phyloP scores from a whole-genome alignment of 1,140 invertebrate species.

The Philopotamus ludificatus region DNA sequence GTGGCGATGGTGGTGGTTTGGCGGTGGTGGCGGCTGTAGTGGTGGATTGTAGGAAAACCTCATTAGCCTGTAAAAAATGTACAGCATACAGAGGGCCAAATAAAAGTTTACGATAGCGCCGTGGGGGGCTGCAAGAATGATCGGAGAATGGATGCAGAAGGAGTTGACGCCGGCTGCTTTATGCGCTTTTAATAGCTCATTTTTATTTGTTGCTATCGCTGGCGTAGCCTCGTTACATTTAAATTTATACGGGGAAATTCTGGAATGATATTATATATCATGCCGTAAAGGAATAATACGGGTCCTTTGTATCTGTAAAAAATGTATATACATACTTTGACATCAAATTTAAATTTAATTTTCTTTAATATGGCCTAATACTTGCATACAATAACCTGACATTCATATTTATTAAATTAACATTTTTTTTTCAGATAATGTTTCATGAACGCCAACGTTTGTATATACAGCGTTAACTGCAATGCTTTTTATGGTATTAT shows the following conservation, averaged over 20 bases:
- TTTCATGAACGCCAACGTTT: too few relatives aligned
- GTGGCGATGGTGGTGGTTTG: background rate
- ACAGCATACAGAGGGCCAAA: constrained; percentile 10
- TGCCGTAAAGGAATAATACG: too few relatives aligned
- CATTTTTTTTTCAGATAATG: too few relatives aligned
- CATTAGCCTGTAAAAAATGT: constrained; percentile 15
- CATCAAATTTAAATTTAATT: too few relatives aligned
- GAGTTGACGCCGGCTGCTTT: constrained; percentile 2
- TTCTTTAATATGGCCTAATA: too few relatives aligned
- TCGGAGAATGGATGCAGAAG: background rate
- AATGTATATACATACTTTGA: too few relatives aligned
- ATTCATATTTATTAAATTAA: too few relatives aligned
- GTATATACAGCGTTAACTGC: too few relatives aligned
- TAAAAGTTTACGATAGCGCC: constrained; percentile 15
- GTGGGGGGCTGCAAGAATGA: background rate
- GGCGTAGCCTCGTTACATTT: constrained; percentile 11
- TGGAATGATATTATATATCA: too few relatives aligned
- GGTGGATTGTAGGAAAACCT: constrained; percentile 8
- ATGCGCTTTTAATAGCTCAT: constrained; percentile 14
- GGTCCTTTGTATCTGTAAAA: too few relatives aligned
- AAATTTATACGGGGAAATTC: constrained; percentile 2
- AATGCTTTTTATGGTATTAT: too few relatives aligned
- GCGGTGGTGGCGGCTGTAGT: background rate
- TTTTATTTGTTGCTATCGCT: constrained; percentile 13
- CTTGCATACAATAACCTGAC: too few relatives aligned